phyloP scores from a whole-genome alignment of 2,888 invertebrate species.

The Lepidocyrtoides sp. region DNA sequence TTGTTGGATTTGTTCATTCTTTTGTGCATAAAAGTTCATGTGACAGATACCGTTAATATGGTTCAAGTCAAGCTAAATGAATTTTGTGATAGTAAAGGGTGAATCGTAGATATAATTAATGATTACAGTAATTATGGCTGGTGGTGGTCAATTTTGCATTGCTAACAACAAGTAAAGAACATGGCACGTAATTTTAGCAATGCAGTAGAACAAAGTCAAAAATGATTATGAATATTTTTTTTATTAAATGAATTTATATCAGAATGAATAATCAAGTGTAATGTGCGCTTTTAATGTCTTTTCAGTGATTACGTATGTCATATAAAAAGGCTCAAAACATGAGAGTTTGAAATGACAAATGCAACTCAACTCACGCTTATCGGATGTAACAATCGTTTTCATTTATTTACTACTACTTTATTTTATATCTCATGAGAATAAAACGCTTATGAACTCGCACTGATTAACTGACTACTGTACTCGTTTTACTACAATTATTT shows the following conservation, averaged over 20 bases:
- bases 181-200: too few relatives aligned
- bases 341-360: conserved; percentile 41
- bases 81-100: background rate
- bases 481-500: conserved; percentile 69
- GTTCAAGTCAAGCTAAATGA: background rate
- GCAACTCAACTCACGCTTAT: conserved; percentile 26
- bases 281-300: background rate
- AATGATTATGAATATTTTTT: too few relatives aligned
- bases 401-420: conserved; percentile 46
- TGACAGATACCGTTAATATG: conserved; percentile 62
- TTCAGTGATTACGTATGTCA: background rate
- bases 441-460: conserved; percentile 54
- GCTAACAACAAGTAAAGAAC: too few relatives aligned
- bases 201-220: too few relatives aligned
- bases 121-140: too few relatives aligned
- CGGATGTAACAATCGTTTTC: conserved; percentile 56
- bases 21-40: too few relatives aligned
- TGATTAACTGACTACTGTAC: conserved; percentile 63
- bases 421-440: conserved; percentile 48
- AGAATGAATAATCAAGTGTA: background rate
- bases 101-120: too few relatives aligned
- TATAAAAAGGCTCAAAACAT: background rate
- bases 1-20: too few relatives aligned
- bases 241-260: too few relatives aligned
- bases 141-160: too few relatives aligned